A percentile compares a stretch with the other conserved stretches of the same genome.
These are phyloP conservation scores for Taphrorychus bicolor DNA, from an alignment of 2,888 invertebrate genomes.

Conservation along the genomic window DNA sequence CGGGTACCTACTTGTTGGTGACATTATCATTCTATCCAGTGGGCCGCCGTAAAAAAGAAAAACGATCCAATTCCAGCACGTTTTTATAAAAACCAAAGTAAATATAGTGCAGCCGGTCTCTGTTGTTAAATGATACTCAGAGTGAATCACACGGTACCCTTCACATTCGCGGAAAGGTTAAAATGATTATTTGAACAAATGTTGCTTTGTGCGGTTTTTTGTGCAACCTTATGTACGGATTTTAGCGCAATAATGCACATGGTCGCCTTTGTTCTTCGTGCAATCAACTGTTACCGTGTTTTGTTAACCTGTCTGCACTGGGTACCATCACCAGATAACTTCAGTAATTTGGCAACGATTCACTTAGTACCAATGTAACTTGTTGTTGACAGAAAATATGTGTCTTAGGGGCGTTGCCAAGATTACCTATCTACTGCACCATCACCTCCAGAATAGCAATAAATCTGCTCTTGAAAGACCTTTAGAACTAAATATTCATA, in stretches of 20 bases:
- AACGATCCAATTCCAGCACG: constrained; percentile 15
- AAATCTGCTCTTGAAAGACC: background rate
- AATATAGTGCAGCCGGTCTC: constrained; percentile 27
- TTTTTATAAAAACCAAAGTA: constrained; percentile 25
- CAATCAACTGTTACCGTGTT: background rate
- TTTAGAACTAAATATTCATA: constrained; percentile 15
- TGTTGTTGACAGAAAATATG: too few species aligned
- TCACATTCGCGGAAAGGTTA: constrained; percentile 51
- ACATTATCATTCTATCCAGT: too few species aligned
- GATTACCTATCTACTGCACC: too few species aligned
- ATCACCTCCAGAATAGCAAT: too few species aligned
- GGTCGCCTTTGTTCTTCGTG: background rate
- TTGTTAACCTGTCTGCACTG: background rate
- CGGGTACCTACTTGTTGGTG: too few species aligned
- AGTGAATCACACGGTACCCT: constrained; percentile 45
- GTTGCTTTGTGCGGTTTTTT: constrained; percentile 18
- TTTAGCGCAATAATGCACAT: background rate
- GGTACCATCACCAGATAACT: too few species aligned
- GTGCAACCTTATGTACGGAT: background rate
- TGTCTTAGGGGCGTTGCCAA: too few species aligned
- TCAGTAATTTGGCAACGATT: too few species aligned
- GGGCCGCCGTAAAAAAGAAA: constrained; percentile 17
- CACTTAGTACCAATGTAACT: too few species aligned
- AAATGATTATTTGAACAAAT: constrained; percentile 50
- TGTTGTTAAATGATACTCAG: constrained; percentile 22